phyloP scores from a whole-genome alignment of 2,113 vertebrate species.

The Brachirus orientalis region DNA sequence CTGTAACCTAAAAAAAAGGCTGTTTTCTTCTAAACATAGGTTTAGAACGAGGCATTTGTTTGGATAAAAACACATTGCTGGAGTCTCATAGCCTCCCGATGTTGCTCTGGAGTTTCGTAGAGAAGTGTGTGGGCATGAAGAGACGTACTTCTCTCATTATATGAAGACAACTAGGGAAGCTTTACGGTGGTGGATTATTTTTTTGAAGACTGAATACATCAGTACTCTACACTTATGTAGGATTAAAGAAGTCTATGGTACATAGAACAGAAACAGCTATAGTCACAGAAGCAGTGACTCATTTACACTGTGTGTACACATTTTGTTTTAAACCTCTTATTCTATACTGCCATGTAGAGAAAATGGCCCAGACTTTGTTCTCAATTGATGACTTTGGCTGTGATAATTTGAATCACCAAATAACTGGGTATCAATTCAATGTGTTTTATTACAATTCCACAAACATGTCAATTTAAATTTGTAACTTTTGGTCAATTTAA shows the following conservation, averaged over 20 bases:
- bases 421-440: no score
- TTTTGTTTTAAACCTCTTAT: no score
- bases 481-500: no score
- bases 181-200: constrained; percentile 45
- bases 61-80: constrained; percentile 15
- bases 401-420: no score
- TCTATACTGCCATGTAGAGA: background rate
- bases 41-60: constrained; percentile 28
- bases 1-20: constrained; percentile 12
- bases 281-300: constrained; percentile 41
- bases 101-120: constrained; percentile 21
- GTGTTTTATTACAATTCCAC: no score
- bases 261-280: constrained; percentile 42
- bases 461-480: no score
- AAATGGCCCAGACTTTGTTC: constrained; percentile 11
- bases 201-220: constrained; percentile 31
- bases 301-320: constrained; percentile 14
- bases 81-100: constrained; percentile 25
- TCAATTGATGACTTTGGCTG: background rate
- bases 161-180: constrained; percentile 35
- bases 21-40: background rate
- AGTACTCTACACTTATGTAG: constrained; percentile 23
- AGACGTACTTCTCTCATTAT: constrained; percentile 56
- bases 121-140: constrained; percentile 39
- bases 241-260: constrained; percentile 48